Conservation (phyloP, 2,797 vertebrate species). For the Somateria mollissima region DNA sequence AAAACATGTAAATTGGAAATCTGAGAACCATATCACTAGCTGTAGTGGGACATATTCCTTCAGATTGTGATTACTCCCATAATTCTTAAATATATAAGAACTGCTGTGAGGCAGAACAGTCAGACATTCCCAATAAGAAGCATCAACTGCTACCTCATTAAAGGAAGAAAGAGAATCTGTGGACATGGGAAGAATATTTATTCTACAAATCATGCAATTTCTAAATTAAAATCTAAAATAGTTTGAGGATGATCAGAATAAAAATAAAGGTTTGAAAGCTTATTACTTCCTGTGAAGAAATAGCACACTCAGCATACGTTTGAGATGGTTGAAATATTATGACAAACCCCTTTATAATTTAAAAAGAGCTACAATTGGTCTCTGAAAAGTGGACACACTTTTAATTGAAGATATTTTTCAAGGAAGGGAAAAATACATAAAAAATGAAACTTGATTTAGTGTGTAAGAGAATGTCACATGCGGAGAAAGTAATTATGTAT, state of each 20-base stretch:
- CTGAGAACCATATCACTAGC: constrained; percentile 15
- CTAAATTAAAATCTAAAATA: constrained; percentile 29
- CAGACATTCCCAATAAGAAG: constrained; percentile 15
- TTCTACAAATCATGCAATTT: background rate
- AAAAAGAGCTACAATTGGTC: background rate
- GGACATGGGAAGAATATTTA: background rate
- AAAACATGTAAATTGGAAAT: constrained; percentile 71
- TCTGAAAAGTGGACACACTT: background rate
- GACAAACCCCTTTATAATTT: background rate
- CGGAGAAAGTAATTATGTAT: background rate
- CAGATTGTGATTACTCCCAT: constrained; percentile 54
- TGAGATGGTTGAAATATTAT: background rate
- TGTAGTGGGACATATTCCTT: constrained; percentile 50
- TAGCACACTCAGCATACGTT: background rate
- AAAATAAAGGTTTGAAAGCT: background rate
- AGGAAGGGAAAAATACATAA: background rate
- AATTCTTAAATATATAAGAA: constrained; percentile 63
- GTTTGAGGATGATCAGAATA: constrained; percentile 2
- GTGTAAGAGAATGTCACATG: background rate
- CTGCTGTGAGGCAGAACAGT: constrained; percentile 48
- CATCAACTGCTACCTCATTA: constrained; percentile 38
- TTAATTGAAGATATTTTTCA: background rate
- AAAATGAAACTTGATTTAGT: background rate
- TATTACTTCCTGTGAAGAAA: background rate
- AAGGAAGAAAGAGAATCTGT: constrained; percentile 27